Evolutionary conservation across 37 sponge, comb jelly and placozoan genomes (phyloP).

Genomic region (Axinella damicornis): DNA sequence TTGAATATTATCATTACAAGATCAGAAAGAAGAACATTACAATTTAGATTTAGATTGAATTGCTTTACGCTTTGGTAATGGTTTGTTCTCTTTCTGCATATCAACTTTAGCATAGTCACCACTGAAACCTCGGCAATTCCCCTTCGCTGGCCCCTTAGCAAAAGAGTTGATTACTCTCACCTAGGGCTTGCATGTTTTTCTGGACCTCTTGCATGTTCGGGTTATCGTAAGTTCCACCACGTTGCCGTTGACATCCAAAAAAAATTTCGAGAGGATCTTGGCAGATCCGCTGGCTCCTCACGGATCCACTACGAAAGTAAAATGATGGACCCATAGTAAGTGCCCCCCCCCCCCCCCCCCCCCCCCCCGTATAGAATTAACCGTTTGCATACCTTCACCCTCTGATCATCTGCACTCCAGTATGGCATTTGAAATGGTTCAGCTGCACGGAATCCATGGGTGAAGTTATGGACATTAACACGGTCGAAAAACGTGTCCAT

Average conservation of each 20-base stretch:
- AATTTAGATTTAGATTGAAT: neutral
- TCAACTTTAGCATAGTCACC: neutral
- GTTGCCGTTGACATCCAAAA: conserved; percentile 40
- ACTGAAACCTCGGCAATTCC: conserved; percentile 20
- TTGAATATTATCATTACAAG: too few species aligned
- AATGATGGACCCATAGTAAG: too few species aligned
- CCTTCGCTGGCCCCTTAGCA: conserved; percentile 1
- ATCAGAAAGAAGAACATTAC: too few species aligned
- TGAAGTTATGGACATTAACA: neutral
- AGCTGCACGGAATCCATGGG: neutral
- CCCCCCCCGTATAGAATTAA: too few species aligned
- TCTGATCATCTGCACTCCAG: too few species aligned
- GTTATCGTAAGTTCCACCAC: conserved; percentile 38
- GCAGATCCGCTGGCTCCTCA: conserved; percentile 28
- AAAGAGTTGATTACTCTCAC: conserved; percentile 28
- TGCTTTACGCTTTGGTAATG: neutral
- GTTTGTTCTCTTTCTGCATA: conserved; percentile 1
- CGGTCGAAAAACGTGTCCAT: conserved; percentile 3
- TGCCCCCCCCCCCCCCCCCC: too few species aligned
- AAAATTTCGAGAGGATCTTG: conserved; percentile 36
- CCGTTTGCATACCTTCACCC: too few species aligned
- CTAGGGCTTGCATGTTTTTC: conserved; percentile 33
- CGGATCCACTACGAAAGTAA: too few species aligned
- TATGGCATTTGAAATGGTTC: conserved; percentile 2
- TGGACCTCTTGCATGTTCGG: conserved; percentile 16